phyloP scores from a whole-genome alignment of 2,888 invertebrate species.

The Baccha elongata region DNA sequence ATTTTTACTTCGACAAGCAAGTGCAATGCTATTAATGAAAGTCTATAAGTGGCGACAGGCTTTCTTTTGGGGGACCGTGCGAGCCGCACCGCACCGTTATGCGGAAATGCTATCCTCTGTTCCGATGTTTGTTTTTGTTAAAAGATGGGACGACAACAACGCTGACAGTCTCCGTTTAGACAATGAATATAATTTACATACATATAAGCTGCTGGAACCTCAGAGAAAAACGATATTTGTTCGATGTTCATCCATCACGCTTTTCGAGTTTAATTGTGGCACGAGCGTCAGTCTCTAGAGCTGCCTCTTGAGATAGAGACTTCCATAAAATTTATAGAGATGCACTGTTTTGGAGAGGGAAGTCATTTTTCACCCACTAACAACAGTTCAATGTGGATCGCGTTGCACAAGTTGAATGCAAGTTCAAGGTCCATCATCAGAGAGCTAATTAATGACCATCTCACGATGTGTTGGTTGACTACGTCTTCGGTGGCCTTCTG shows the following conservation, averaged over 20 bases:
- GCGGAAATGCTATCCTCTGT: conserved; percentile 50
- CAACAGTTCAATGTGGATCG: conserved; percentile 36
- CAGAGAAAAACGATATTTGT: not conserved
- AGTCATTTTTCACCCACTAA: conserved; percentile 54
- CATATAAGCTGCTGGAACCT: conserved; percentile 22
- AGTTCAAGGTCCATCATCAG: conserved; percentile 65
- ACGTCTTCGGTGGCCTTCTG: conserved; percentile 35
- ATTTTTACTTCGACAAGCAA: conserved; percentile 43
- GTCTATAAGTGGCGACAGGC: conserved; percentile 36
- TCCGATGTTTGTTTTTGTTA: not conserved
- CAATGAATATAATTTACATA: conserved; percentile 46
- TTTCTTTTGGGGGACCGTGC: conserved; percentile 13
- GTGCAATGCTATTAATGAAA: conserved; percentile 64
- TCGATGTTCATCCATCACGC: conserved; percentile 38
- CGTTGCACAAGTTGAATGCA: conserved; percentile 37
- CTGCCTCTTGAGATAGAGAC: conserved; percentile 7
- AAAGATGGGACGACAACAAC: not conserved
- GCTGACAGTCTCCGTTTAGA: conserved; percentile 9
- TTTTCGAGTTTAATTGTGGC: conserved; percentile 33
- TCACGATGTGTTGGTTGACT: conserved; percentile 42
- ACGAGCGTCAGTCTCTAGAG: conserved; percentile 31
- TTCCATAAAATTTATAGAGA: conserved; percentile 14
- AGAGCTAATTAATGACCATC: conserved; percentile 64
- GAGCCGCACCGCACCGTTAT: not conserved
- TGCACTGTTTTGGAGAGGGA: conserved; percentile 13